Evolutionary conservation across 2,888 invertebrate species (phyloP), one percentile per base, ranked within the genome.

Genomic region (Protophormia terraenovae): DNA sequence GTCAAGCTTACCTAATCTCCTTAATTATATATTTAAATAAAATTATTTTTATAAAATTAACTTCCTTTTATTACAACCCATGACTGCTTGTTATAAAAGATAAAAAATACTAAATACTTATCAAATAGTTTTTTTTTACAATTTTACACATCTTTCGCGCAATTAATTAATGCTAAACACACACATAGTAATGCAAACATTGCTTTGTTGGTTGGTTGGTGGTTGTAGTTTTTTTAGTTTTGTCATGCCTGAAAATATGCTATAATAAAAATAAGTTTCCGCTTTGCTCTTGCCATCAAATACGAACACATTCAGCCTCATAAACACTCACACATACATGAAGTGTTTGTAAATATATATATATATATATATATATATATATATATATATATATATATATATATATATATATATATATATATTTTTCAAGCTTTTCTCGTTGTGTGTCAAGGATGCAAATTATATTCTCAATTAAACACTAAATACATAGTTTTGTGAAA

Each of bases 121-220:
- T n/a, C n/a, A 24, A 53, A 53, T 53, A 8, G 24, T 24, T 53
- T 24, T 58, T 45, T 41, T 71, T n/a, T 6, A 50, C 10, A 60
- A 64, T 60, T 73, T 73, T 83, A 12, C 72, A 60, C 24, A 78
- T 67, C n/a, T 73, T 73, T 41, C 60, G 14, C 67, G 62, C 73
- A 78, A 85, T 73, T 78, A 84, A 78, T 84, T 78, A 81, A 62
- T 22, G 67, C 24, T 29, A 35, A 47, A 19, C 50, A 24, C 58
- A 45, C 41, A 0, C 16, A 22, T 27, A 47, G n/a, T n/a, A n/a
- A n/a, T n/a, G n/a, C 12, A 76, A 12, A 82, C 6, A 53, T 38
- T 38, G 16, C 24, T 41, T 12, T 35, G 35, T 50, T 60, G 14
- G 32, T 45, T 66, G 16, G 60, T 10, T 14, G 29, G 12, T n/a